These are phyloP conservation scores for Dysidea cf. avara DNA, from an alignment of 37 sponge, comb jelly and placozoan genomes.

Conservation along the genomic window DNA sequence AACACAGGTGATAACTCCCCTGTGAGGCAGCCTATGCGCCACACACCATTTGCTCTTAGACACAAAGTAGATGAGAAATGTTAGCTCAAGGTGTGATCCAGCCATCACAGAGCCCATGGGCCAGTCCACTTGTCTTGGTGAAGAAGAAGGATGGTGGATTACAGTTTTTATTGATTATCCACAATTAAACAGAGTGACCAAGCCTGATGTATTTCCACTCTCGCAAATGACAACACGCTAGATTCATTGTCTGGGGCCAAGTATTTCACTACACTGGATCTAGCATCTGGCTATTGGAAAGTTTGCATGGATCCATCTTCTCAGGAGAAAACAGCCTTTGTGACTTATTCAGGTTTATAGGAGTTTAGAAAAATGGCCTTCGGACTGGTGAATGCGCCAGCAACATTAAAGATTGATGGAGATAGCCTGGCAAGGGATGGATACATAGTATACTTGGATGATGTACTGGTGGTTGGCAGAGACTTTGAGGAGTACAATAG, in stretches of 20 bases:
- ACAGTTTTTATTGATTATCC: conserved; percentile 59
- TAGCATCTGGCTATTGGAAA: conserved; percentile 70
- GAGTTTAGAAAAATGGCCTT: conserved; percentile 69
- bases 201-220: conserved; percentile 62
- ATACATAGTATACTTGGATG: conserved; percentile 50
- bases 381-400: conserved; percentile 55
- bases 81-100: conserved; percentile 33
- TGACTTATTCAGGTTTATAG: conserved; percentile 49
- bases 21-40: conserved; percentile 37
- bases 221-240: conserved; percentile 43
- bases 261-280: conserved; percentile 57
- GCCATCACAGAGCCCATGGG: conserved; percentile 57
- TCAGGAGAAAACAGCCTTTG: conserved; percentile 64
- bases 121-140: conserved; percentile 52
- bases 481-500: too few relatives aligned
- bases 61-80: conserved; percentile 44
- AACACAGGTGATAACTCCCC: conserved; percentile 42
- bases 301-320: conserved; percentile 30
- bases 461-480: conserved; percentile 36
- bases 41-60: conserved; percentile 34
- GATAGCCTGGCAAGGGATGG: conserved; percentile 1
- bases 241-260: too few relatives aligned
- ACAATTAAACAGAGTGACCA: conserved; percentile 36
- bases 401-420: conserved; percentile 63
- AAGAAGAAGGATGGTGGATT: conserved; percentile 38